Evolutionary conservation across 2,113 vertebrate genomes (phyloP).

Genomic region (Lagenorhynchus albirostris): DNA sequence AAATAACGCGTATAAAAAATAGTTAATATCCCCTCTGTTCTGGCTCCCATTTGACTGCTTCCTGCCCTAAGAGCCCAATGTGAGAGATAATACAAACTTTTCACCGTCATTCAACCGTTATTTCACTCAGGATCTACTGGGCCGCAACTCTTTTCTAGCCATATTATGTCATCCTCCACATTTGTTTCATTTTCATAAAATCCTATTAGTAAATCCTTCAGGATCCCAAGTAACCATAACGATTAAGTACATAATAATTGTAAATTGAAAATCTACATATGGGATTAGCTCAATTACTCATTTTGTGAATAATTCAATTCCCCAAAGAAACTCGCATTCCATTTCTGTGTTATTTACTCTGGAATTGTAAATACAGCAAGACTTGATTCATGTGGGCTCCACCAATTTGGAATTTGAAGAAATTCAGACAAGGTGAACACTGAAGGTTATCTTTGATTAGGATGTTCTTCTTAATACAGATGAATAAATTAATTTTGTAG

Average conservation of each 20-base stretch:
- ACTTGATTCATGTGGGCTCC: not conserved
- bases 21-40: not conserved
- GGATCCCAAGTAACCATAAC: constrained; percentile 19
- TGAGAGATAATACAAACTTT: not conserved
- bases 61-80: not conserved
- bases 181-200: constrained; percentile 36
- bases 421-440: constrained; percentile 31
- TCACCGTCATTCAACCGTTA: not conserved
- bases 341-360: constrained; percentile 53
- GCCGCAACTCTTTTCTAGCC: not conserved
- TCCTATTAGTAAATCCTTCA: not conserved
- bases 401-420: constrained; percentile 39
- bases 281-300: constrained; percentile 52
- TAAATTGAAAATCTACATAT: constrained; percentile 55
- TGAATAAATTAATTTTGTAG: constrained; percentile 26
- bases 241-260: constrained; percentile 53
- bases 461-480: not conserved
- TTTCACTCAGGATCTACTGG: not conserved
- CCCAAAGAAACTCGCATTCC: not conserved
- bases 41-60: not conserved
- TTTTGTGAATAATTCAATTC: constrained; percentile 62
- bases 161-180: not conserved
- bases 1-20: not conserved
- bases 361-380: constrained; percentile 44
- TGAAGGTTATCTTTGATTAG: constrained; percentile 43